phyloP scores from a whole-genome alignment of 2,113 vertebrate genomes.

The Plotosus lineatus region DNA sequence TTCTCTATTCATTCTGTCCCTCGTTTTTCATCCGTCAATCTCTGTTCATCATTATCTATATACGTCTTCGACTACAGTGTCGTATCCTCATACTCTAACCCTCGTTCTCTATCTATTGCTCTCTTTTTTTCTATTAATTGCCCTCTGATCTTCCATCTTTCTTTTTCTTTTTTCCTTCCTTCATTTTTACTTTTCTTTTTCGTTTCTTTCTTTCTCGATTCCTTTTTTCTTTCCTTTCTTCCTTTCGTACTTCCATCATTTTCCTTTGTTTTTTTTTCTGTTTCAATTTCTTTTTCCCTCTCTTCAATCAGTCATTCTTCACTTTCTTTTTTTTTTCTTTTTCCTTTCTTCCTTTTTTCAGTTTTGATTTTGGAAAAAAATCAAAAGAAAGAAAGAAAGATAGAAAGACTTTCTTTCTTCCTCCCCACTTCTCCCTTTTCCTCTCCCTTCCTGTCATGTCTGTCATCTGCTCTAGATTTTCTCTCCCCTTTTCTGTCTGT shows the following conservation, averaged over 20 bases:
- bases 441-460: background rate
- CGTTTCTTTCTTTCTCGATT: background rate
- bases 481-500: background rate
- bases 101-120: slow-evolving; percentile 31
- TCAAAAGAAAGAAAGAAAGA: no score
- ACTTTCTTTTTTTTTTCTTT: no score
- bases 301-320: no score
- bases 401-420: no score
- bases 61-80: no score
- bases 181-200: background rate
- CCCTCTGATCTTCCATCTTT: background rate
- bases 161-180: background rate
- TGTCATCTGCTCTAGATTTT: background rate
- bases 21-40: no score
- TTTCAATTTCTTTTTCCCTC: background rate
- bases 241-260: background rate
- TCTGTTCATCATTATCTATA: no score
- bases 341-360: no score
- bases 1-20: background rate
- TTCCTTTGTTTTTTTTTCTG: background rate
- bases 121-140: slow-evolving; percentile 14
- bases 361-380: no score
- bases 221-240: background rate
- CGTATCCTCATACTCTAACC: background rate
- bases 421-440: background rate